Base-by-base conservation (phyloP, 2,797 vertebrate genomes). In the Danionella dracula region DNA sequence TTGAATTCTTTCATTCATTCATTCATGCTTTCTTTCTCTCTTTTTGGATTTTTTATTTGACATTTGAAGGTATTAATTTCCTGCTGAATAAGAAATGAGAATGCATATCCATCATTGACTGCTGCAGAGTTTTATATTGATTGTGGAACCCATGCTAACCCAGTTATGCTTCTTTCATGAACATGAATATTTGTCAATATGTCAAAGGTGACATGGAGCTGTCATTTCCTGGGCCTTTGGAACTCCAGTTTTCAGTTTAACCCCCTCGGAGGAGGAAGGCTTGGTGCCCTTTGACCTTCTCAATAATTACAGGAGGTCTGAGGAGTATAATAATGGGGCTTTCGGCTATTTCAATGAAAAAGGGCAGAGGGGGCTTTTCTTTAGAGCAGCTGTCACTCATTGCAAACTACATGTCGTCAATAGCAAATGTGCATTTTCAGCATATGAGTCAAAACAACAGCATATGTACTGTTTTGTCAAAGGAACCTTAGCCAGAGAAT, bases 291-390 rank as follows among this genome's bases (percentile, higher is more conserved):
- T 71, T 73, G 73, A 71, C 71, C 68, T 29, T 58, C 58, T 71
- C 71, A 70, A 78, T 78, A 69, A 73, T 76, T 76, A 74, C 66
- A 71, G 76, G 23, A 67, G 51, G 40, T 44, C 35, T 40, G 34
- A 51, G 54, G 44, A 63, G 60, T 55, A 40, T 66, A 66, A 75
- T 78, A 58, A 70, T 63, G 66, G 68, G 63, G 60, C 60, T 31
- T 23, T 54, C 50, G 42, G 50, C 64, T 61, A 70, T 53, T 66
- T 21, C 62, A 70, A 60, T 60, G 71, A 57, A 65, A 51, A 35
- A 19, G 66, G 31, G 55, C 37, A 46, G 38, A 34, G 12, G 6
- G 58, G 54, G 15, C 15, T 15, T 37, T 56, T 60, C 21, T 37
- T 10, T 4, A 35, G 20, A 0, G 5, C 31, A 37, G 62, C 11